Evolutionary conservation across 1,140 invertebrate species (phyloP).

Genomic region (Euglossa dilemma): DNA sequence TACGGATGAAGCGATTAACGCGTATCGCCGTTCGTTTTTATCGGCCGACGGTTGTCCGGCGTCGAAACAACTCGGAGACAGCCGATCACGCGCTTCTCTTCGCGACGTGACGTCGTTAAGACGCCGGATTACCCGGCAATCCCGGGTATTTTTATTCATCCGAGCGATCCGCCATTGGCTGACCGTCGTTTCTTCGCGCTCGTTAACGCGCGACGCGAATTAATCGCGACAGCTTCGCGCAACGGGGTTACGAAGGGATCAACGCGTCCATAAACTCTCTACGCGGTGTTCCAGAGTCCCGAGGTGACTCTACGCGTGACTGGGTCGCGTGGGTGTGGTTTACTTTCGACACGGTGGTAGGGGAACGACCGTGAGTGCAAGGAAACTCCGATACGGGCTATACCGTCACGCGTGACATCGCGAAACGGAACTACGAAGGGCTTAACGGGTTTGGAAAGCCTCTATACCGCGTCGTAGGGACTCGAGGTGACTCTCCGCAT

Average conservation of each 20-base stretch:
- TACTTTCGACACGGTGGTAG: too few relatives aligned
- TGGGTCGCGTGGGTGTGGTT: too few relatives aligned
- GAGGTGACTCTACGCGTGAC: neutral
- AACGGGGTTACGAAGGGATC: neutral
- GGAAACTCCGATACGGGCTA: neutral
- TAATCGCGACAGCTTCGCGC: neutral
- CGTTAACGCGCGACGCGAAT: neutral
- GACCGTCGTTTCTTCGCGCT: neutral
- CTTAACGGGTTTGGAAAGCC: accelerated
- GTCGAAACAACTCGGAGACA: too few relatives aligned
- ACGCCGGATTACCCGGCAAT: neutral
- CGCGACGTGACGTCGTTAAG: neutral
- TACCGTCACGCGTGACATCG: too few relatives aligned
- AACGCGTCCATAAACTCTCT: neutral
- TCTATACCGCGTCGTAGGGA: neutral
- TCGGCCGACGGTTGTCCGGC: neutral
- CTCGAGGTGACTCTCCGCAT: too few relatives aligned
- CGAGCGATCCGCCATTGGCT: neutral
- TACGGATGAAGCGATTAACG: constrained; percentile 23
- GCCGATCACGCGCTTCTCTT: too few relatives aligned
- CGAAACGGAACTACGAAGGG: too few relatives aligned
- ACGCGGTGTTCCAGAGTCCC: neutral
- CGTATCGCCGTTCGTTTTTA: neutral
- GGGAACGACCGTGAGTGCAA: neutral
- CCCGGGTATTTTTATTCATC: neutral